Evolutionary conservation across 2,113 vertebrate species (phyloP), one percentile per base, ranked within the genome.

Genomic region (Callorhinus ursinus): DNA sequence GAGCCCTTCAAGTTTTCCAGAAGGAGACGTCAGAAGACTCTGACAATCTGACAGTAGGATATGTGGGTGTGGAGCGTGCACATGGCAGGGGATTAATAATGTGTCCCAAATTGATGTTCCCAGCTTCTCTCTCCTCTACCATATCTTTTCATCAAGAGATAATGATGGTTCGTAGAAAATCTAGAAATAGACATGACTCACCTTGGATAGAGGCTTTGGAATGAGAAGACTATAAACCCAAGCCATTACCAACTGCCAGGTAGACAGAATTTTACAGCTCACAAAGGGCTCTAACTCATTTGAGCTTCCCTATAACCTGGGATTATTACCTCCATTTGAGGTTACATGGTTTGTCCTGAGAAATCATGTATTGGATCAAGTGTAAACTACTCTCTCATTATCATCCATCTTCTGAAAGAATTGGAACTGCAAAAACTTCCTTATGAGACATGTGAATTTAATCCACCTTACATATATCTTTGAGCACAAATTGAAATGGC

Each of bases 151-250:
- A 91, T 81, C 85, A 86, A 69, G 72, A 79, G 63, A 86, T 57
- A 93, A 88, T 96, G 55, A 89, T 26, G 14, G 14, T 83, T 86
- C 55, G 90, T 59, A 87, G 89, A 87, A 79, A 69, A 80, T 81
- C 76, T 81, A 91, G 83, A 92, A 92, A 85, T 77, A 95, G 96
- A 57, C 65, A n/a, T 85, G 95, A 79, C 93, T 97, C 84, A 87
- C 74, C 69, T 94, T 80, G 80, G 61, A 63, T 26, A 84, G 88
- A 95, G 46, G 53, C 79, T 92, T 71, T 1, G 1, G 80, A 90
- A 88, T 31, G 39, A 90, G 93, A 55, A 80, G 31, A n/a, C 69
- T 77, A 49, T 87, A 97, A 96, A 83, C 74, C 95, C 63, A 88
- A 74, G 93, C 86, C 93, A 88, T 95, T 74, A 79, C 67, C n/a